Percentiles rank a stretch among this genome's conserved stretches.
These are phyloP conservation scores for Malacoctenus gilli DNA, from an alignment of 2,797 vertebrate genomes.

Conservation along the genomic window DNA sequence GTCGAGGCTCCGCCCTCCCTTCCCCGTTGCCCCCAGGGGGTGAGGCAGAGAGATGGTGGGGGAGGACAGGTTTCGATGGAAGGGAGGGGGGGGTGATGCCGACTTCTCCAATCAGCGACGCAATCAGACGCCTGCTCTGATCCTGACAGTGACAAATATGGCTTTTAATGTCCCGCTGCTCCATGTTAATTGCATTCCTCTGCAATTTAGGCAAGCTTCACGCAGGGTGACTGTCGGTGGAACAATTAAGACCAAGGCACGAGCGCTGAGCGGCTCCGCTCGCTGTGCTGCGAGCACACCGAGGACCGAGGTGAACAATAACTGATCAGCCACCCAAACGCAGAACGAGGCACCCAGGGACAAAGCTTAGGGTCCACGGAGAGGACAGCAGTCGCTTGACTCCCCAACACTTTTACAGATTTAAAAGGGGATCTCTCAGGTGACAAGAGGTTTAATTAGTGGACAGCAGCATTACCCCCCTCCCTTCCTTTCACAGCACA, in stretches of 20 bases:
- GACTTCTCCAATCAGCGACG: conserved; percentile 74
- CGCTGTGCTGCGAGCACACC: conserved; percentile 31
- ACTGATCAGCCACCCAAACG: conserved; percentile 20
- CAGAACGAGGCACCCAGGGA: conserved; percentile 11
- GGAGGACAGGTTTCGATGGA: conserved; percentile 7
- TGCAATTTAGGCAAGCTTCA: conserved; percentile 68
- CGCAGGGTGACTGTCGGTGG: conserved; percentile 58
- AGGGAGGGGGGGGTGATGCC: conserved; percentile 26
- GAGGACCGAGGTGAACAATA: conserved; percentile 9
- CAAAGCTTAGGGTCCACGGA: neutral
- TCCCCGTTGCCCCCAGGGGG: conserved; percentile 10
- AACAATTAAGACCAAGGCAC: conserved; percentile 68
- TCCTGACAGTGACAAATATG: conserved; percentile 81
- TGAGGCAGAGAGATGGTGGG: conserved; percentile 1
- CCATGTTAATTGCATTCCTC: conserved; percentile 78
- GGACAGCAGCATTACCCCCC: too few species aligned
- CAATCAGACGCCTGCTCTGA: conserved; percentile 74
- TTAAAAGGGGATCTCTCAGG: too few species aligned
- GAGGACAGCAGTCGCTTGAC: neutral
- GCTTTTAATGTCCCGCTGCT: conserved; percentile 79
- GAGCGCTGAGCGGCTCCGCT: conserved; percentile 43
- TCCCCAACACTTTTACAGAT: neutral
- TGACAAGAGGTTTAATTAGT: too few species aligned
- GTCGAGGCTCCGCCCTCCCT: conserved; percentile 1
- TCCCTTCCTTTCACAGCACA: too few species aligned